A percentile compares a stretch with the other conserved stretches of the same genome.
Evolutionary conservation across 2,113 vertebrate species (phyloP).

Genomic region (Oplegnathus fasciatus): DNA sequence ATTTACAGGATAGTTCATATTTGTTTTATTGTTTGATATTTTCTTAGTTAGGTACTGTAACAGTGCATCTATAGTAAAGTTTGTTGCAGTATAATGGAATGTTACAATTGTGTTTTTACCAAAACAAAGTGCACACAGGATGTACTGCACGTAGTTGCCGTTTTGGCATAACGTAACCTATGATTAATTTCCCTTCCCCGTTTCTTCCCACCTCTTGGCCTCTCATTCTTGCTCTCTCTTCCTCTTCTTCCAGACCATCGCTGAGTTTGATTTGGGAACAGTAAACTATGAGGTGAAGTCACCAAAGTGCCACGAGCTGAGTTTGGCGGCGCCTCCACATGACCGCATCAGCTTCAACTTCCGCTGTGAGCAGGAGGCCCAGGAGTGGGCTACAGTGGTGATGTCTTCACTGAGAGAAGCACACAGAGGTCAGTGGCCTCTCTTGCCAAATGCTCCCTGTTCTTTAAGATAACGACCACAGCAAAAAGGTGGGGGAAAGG

Average conservation of each 20-base stretch:
- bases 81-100: background rate
- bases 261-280: constrained; percentile 83
- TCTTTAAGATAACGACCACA: background rate
- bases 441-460: background rate
- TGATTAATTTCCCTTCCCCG: background rate
- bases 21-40: background rate
- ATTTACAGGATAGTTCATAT: background rate
- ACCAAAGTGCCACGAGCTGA: constrained; percentile 85
- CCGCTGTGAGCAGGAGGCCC: constrained; percentile 87
- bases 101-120: background rate
- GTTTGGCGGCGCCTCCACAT: constrained; percentile 67
- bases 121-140: background rate
- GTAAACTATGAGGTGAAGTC: constrained; percentile 85
- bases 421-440: constrained; percentile 83
- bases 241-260: constrained; percentile 75
- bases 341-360: constrained; percentile 86
- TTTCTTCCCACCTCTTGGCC: background rate
- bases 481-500: background rate
- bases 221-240: background rate
- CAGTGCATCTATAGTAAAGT: background rate
- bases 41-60: background rate
- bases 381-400: constrained; percentile 89
- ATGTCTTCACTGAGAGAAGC: constrained; percentile 88
- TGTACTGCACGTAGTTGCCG: background rate
- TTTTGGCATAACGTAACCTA: background rate